Conservation (phyloP, 1,140 invertebrate species). For the Rhopalosiphum padi region DNA sequence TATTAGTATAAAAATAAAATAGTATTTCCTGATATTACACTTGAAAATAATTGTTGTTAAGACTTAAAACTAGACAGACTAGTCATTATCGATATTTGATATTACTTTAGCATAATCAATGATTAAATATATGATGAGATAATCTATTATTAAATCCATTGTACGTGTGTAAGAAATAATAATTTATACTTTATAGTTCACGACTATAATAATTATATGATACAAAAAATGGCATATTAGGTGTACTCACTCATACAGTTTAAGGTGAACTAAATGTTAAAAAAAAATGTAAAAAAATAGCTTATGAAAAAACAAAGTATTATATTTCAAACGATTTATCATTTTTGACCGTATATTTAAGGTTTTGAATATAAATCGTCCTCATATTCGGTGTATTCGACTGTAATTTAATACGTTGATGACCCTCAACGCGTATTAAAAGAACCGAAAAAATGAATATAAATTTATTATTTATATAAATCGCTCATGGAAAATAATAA, state of each 20-base stretch:
- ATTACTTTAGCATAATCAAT: too few relatives aligned
- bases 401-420: slow-evolving; percentile 38
- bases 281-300: not conserved
- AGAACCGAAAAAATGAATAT: not conserved
- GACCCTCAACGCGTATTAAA: slow-evolving; percentile 10
- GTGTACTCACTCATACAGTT: not conserved
- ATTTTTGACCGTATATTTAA: slow-evolving; percentile 20
- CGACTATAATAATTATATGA: not conserved
- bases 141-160: too few relatives aligned
- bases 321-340: slow-evolving; percentile 34
- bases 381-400: not conserved
- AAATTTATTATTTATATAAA: not conserved
- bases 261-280: not conserved
- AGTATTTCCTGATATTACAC: not conserved
- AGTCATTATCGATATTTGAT: not conserved
- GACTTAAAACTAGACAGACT: not conserved
- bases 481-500: not conserved
- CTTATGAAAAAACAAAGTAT: not conserved
- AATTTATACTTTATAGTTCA: not conserved
- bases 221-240: not conserved
- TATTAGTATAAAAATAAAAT: not conserved
- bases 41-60: not conserved
- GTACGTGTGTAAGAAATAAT: not conserved
- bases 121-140: too few relatives aligned
- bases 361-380: not conserved